A percentile compares a stretch with the other conserved stretches of the same genome.
These are phyloP conservation scores for Cosmia trapezina DNA, from an alignment of 2,888 invertebrate species.

Conservation along the genomic window DNA sequence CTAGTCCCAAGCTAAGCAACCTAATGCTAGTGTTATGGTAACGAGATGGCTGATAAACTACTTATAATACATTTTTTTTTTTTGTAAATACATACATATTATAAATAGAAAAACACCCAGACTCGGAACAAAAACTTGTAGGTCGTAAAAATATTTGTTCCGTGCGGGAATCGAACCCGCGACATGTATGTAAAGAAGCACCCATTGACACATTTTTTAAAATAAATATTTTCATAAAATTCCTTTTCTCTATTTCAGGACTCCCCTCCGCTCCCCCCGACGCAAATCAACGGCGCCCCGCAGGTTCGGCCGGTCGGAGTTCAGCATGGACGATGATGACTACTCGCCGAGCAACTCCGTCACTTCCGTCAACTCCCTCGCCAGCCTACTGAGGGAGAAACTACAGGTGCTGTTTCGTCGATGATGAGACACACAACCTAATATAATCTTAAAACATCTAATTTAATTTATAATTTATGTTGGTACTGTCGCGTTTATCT, in stretches of 20 bases:
- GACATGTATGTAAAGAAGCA: too few relatives aligned
- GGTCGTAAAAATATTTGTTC: too few relatives aligned
- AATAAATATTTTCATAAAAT: neutral
- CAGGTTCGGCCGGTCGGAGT: conserved; percentile 88
- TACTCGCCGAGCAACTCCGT: conserved; percentile 94
- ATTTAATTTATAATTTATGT: neutral
- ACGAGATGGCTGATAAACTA: too few relatives aligned
- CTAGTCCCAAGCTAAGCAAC: too few relatives aligned
- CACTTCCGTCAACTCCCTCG: conserved; percentile 96
- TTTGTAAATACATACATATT: too few relatives aligned
- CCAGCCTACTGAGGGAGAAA: conserved; percentile 95
- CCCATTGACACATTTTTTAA: too few relatives aligned
- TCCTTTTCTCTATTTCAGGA: conserved; percentile 82
- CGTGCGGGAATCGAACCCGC: too few relatives aligned
- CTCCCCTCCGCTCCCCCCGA: conserved; percentile 92
- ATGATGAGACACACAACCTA: neutral
- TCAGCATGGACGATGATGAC: conserved; percentile 91
- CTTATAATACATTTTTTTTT: too few relatives aligned
- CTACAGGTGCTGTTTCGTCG: conserved; percentile 91
- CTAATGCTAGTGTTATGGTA: too few relatives aligned
- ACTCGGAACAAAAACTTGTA: too few relatives aligned
- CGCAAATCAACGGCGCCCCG: conserved; percentile 90
- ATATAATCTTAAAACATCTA: too few relatives aligned
- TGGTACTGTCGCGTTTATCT: neutral
- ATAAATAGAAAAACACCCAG: too few relatives aligned